Base-by-base conservation (phyloP, 2,888 invertebrate species). In the Smittia aterrima region DNA sequence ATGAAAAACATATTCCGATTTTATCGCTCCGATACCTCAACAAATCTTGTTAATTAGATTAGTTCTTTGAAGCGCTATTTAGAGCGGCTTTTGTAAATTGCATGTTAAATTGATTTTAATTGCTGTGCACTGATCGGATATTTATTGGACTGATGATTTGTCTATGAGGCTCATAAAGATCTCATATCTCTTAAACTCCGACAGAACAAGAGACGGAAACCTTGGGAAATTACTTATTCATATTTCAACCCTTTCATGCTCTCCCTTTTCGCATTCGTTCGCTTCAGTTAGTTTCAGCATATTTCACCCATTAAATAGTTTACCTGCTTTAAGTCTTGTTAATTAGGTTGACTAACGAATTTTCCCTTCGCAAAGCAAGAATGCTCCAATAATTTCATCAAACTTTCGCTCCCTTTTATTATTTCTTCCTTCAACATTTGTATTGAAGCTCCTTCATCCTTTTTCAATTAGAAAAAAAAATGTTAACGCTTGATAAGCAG, bases 291-390 rank as follows among this genome's bases (percentile, higher is more conserved):
- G 25, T 72, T 72, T 62, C 38, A 38, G 62, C 72, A 72, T 72
- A 72, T 72, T 72, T 72, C 72, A 72, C 32, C 24, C 70, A 70
- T 70, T 70, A 41, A 53, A 53, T 72, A 62, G 53, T 72, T 71
- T 62, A 72, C 72, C 72, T 72, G 72, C 62, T 62, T 72, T 62
- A 62, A 62, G 58, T 62, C 62, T 72, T 72, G 72, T 72, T 72
- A 72, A 72, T 72, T 62, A 72, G 72, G 62, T 47, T 47, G 47
- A 47, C 47, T 47, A 16, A 16, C 2, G 16, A 47, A 47, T 47
- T 11, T n/a, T 47, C 22, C 18, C 13, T 58, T 58, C 18, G 47
- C n/a, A 2, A 47, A 47, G 11, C 47, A n/a, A n/a, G n/a, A n/a
- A 47, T 47, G 13, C 47, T n/a, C 16, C 13, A 47, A 47, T 16